These are phyloP conservation scores for Amia ocellicauda DNA, from an alignment of 2,113 vertebrate genomes.

Conservation along the genomic window DNA sequence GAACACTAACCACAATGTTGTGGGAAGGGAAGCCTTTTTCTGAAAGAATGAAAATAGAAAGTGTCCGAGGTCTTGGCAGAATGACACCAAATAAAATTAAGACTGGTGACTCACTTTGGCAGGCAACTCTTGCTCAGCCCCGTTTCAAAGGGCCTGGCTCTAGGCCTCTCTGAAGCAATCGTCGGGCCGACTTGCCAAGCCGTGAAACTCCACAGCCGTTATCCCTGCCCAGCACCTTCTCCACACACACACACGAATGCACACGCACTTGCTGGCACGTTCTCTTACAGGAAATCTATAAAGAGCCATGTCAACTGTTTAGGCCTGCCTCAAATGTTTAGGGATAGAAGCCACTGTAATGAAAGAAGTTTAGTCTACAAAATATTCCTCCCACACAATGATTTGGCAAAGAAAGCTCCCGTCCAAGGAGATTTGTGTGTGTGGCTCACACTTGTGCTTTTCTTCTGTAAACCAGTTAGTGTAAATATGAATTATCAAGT, in stretches of 20 bases:
- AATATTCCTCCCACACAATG: neutral
- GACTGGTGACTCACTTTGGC: constrained; percentile 82
- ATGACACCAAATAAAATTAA: constrained; percentile 78
- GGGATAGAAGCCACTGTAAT: neutral
- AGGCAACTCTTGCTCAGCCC: constrained; percentile 56
- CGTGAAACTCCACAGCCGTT: constrained; percentile 80
- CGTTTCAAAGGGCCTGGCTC: constrained; percentile 77
- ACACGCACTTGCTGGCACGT: constrained; percentile 53
- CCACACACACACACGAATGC: neutral
- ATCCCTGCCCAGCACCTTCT: constrained; percentile 52
- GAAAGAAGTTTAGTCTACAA: neutral
- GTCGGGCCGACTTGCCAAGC: constrained; percentile 79
- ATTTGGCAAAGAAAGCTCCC: neutral
- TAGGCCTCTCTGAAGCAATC: constrained; percentile 61
- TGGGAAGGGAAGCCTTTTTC: constrained; percentile 27
- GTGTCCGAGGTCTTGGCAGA: constrained; percentile 83
- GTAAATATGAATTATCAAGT: no score
- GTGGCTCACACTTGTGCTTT: no score
- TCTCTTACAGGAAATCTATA: constrained; percentile 73
- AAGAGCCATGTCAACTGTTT: constrained; percentile 65
- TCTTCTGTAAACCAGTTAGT: no score
- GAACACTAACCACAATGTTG: constrained; percentile 20
- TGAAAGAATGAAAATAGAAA: constrained; percentile 70
- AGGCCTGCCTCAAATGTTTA: constrained; percentile 65
- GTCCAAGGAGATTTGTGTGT: neutral